Percentiles rank a stretch among this genome's conserved stretches.
Conservation (phyloP, 2,797 vertebrate species). For the Podargus strigoides region DNA sequence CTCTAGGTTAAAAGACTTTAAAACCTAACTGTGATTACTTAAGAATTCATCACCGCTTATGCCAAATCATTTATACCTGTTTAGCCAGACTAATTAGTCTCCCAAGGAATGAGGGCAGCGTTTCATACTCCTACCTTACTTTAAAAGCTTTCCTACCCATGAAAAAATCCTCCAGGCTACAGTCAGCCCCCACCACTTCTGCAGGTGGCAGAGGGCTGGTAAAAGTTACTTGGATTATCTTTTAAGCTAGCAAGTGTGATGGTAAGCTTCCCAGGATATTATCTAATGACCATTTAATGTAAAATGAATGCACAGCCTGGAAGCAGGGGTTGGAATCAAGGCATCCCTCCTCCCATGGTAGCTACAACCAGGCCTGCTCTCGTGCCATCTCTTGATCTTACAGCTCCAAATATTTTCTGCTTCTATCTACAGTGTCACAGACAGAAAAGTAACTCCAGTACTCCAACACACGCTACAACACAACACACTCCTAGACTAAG, state of each 20-base stretch:
- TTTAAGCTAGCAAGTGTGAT: not conserved
- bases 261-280: not conserved
- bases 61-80: not conserved
- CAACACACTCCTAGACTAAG: not conserved
- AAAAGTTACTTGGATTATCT: not conserved
- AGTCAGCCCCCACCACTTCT: not conserved
- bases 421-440: not conserved
- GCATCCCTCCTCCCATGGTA: not conserved
- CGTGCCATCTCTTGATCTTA: not conserved
- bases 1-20: not conserved
- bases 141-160: not conserved
- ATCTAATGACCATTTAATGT: not conserved
- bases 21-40: not conserved
- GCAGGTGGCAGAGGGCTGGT: not conserved
- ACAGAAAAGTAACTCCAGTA: not conserved
- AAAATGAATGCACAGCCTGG: not conserved
- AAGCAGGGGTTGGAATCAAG: not conserved
- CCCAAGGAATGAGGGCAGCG: not conserved
- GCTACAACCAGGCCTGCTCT: not conserved
- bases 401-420: not conserved
- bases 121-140: not conserved
- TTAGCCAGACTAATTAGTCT: conserved; percentile 19
- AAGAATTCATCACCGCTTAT: not conserved
- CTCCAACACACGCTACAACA: not conserved
- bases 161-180: not conserved